A percentile compares a stretch with the other conserved stretches of the same genome.
These are phyloP conservation scores for Nasua narica DNA, from an alignment of 2,797 vertebrate genomes.

Conservation along the genomic window DNA sequence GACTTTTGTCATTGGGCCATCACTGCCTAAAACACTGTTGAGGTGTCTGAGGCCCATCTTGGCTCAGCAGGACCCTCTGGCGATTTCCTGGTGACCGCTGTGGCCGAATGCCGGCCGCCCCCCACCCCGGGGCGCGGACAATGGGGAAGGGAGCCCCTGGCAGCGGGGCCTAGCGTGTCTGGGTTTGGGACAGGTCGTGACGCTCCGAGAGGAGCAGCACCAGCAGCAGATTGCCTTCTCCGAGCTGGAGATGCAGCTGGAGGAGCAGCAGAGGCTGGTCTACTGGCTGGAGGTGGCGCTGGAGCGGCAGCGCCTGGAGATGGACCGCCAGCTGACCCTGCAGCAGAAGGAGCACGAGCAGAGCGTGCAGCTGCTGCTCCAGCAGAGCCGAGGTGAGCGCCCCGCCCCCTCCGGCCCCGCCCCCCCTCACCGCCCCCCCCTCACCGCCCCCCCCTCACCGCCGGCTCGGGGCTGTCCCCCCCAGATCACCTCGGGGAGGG, in stretches of 20 bases:
- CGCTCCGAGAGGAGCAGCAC: slow-evolving; percentile 95
- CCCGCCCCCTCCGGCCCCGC: accelerated
- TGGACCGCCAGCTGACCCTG: slow-evolving; percentile 94
- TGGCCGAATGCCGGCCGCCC: not conserved
- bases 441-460: not conserved
- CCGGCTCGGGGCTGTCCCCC: not conserved
- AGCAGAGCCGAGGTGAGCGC: slow-evolving; percentile 91
- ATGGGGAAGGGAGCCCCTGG: accelerated
- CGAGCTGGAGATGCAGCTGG: slow-evolving; percentile 94
- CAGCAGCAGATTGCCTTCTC: slow-evolving; percentile 93
- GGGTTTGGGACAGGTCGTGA: slow-evolving; percentile 90
- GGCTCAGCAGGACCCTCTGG: not conserved
- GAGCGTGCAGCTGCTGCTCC: slow-evolving; percentile 92
- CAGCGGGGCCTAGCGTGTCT: not conserved
- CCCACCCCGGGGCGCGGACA: not conserved
- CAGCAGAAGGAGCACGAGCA: slow-evolving; percentile 96
- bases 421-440: no score
- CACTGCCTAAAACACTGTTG: not conserved
- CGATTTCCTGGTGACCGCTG: accelerated
- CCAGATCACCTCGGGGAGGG: slow-evolving; percentile 95
- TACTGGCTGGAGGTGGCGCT: slow-evolving; percentile 94
- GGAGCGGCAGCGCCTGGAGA: slow-evolving; percentile 93
- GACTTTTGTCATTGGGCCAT: not conserved
- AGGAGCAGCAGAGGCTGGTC: slow-evolving; percentile 93
- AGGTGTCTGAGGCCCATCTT: not conserved